Base-by-base conservation (phyloP, 2,888 invertebrate species). In the Agonum fuliginosum region DNA sequence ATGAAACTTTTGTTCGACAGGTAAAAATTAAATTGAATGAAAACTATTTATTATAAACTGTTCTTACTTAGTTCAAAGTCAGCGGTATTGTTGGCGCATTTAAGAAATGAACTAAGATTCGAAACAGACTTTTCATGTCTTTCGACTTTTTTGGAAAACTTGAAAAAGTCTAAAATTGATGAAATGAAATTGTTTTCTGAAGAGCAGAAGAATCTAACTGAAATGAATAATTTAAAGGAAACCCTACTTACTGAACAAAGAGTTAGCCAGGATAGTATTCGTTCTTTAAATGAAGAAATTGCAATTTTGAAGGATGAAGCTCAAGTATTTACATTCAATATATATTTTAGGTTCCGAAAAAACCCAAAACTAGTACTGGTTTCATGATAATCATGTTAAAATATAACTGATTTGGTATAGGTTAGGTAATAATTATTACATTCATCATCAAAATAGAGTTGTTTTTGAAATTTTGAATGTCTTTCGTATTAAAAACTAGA, bases 241-340 rank as follows among this genome's bases (percentile, higher is more conserved):
- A 46, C 58, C 10, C 73, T 81, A n/a, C 78, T 81, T 46, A 76
- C 48, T n/a, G 83, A 85, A 78, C 80, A 79, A 34, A 41, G 30
- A 19, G 22, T 72, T n/a, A 80, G 77, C n/a, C 70, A 80, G 12
- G 22, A 71, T 6, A 62, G 82, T 79, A 81, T 82, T 78, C 75
- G 81, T 37, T 62, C 80, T 27, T 67, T 65, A 34, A 81, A 81
- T 79, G 79, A 80, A 70, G 70, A 80, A 69, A 82, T 83, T 72
- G 84, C 84, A n/a, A 80, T 79, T 70, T 79, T 84, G 24, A 84
- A 84, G 80, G 85, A 85, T 79, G 78, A 82, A 76, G 81, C 83
- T 54, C 83, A 84, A 79, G 84, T 82, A 78, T 27, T 14, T 27
- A 69, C 1, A 41, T n/a, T n/a, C 1, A 20, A 41, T 19, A 41